phyloP scores from a whole-genome alignment of 2,797 vertebrate genomes.

The Chromis chromis region DNA sequence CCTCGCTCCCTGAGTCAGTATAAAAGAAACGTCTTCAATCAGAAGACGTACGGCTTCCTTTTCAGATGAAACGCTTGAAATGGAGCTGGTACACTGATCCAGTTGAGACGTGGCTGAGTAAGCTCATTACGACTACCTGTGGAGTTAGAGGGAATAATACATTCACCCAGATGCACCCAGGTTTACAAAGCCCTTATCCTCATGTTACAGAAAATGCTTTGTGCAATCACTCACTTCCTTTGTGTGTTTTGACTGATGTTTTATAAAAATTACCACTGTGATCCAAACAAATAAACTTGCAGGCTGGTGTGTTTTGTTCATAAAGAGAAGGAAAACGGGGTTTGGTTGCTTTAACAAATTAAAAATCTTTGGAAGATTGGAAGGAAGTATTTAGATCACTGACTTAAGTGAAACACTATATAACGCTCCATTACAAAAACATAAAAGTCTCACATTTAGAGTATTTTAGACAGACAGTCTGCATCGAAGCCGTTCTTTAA shows the following conservation, averaged over 20 bases:
- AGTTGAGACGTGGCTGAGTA: slow-evolving; percentile 4
- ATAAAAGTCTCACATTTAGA: too few species aligned
- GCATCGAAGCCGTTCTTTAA: too few species aligned
- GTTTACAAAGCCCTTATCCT: not conserved
- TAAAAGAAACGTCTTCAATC: slow-evolving; percentile 40
- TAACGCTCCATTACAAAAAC: too few species aligned
- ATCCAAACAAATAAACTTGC: too few species aligned
- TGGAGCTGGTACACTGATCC: slow-evolving; percentile 1
- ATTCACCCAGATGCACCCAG: not conserved
- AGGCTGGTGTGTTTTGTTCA: too few species aligned
- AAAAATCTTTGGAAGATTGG: too few species aligned
- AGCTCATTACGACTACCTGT: slow-evolving; percentile 7
- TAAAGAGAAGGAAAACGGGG: too few species aligned
- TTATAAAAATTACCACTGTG: not conserved
- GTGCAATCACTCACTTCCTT: not conserved
- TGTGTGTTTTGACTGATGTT: not conserved
- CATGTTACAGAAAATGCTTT: too few species aligned
- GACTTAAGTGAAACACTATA: too few species aligned
- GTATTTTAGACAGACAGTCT: not conserved
- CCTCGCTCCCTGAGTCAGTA: slow-evolving; percentile 26
- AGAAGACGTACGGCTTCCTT: slow-evolving; percentile 24
- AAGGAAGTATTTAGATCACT: too few species aligned
- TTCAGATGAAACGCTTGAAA: slow-evolving; percentile 41
- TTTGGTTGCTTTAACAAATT: too few species aligned
- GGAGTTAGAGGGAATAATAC: not conserved